Conservation (phyloP, 2,888 invertebrate genomes). For the Lottia scabra region DNA sequence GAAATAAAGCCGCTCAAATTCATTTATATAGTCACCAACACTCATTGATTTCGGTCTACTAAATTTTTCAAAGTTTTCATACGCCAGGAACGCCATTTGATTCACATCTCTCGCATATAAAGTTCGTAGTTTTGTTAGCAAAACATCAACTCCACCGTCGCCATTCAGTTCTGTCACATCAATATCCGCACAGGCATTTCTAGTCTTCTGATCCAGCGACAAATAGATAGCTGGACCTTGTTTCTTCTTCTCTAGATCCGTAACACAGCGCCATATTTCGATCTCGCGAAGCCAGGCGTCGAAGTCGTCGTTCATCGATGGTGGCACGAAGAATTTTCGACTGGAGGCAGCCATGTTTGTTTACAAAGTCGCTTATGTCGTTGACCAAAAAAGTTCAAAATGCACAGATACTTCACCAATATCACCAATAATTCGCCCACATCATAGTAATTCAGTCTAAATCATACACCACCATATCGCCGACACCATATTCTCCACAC, state of each 20-base stretch:
- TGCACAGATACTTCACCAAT: too few species aligned
- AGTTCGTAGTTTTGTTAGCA: neutral
- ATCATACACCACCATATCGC: too few species aligned
- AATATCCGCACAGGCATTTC: neutral
- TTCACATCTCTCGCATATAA: neutral
- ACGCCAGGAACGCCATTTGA: neutral
- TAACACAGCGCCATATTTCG: neutral
- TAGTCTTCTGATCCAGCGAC: neutral
- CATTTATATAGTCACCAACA: conserved; percentile 1
- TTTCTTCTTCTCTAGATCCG: neutral
- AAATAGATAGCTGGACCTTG: neutral
- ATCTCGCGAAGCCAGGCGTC: neutral
- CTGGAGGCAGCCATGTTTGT: neutral
- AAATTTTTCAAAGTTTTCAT: neutral
- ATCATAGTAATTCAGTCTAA: too few species aligned
- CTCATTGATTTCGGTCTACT: conserved; percentile 2
- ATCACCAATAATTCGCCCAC: too few species aligned
- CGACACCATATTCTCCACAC: too few species aligned
- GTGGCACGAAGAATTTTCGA: neutral
- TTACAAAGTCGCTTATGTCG: too few species aligned
- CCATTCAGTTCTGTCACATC: conserved; percentile 2
- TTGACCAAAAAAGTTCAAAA: too few species aligned
- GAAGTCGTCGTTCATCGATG: neutral
- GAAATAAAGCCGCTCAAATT: neutral
- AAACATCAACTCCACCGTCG: neutral